Evolutionary conservation across 2,797 vertebrate genomes (phyloP), one percentile per base, ranked within the genome.

Genomic region (Aldrovandia affinis): DNA sequence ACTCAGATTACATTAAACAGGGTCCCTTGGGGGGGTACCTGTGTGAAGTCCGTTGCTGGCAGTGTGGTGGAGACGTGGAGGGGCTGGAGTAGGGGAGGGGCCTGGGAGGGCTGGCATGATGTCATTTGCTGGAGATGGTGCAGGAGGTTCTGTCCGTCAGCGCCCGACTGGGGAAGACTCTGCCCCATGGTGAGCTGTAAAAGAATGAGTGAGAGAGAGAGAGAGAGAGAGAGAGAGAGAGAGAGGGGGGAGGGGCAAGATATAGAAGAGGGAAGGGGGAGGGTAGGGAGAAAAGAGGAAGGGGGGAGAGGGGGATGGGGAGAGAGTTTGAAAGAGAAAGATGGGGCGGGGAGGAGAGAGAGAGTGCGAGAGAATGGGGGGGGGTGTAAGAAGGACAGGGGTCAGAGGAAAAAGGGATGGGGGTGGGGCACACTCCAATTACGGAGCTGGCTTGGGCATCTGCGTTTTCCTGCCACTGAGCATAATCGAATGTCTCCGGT

Each of bases 1-100:
- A 30, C 68, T 73, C 47, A 42, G 33, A n/a, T 33, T 39, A 7
- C 28, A n/a, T 63, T 52, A 15, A 28, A n/a, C n/a, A 2, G 28
- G 6, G 59, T 33, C 36, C 20, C 22, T 36, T 22, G 9, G 79
- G 1, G 10, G 1, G 78, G 82, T 94, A 96, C 95, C 94, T 93
- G 91, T 57, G 92, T 83, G 81, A 88, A 30, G 8, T 90, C 93
- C 79, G 90, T 63, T 79, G 89, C 90, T 55, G 95, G 91, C 7
- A 93, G 80, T 12, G 92, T 88, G 0, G 95, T 87, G 0, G 96
- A 91, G 75, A 96, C 94, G 89, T 97, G 96, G 36, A 96, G 92
- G 61, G 97, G 93, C 63, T 95, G 95, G n/a, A 96, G 89, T 0
- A 95, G 92, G 50, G 90, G 88, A 36, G 90, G 92, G 1, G 92